Evolutionary conservation across 2,113 vertebrate species (phyloP), one percentile per base, ranked within the genome.

Genomic region (Oceanodroma tethys): DNA sequence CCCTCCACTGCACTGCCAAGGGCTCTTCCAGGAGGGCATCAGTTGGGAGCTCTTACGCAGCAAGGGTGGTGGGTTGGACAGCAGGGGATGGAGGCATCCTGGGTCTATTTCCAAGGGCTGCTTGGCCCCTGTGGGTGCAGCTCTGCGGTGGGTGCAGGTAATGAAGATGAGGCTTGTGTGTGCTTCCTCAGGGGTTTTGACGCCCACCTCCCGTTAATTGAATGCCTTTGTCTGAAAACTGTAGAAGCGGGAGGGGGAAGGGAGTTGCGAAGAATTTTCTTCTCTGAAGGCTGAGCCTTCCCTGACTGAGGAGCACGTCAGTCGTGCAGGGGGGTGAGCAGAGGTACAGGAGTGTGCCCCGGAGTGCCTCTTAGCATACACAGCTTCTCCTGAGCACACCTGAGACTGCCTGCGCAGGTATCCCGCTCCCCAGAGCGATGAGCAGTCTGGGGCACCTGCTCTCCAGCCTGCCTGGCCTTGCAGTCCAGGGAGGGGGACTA

Each of bases 261-360:
- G 20, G 26, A 45, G 27, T n/a, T 74, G 8, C 3, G 1, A 63
- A 78, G 13, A 30, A 7, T 19, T 66, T 90, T 73, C n/a, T 62
- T 43, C 34, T 43, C 15, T 40, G 45, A 29, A 38, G 27, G 17
- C 22, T 59, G 36, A 43, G 19, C 9, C 10, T 93, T 91, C 9
- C 13, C 15, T 0, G 0, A 1, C 18, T 81, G 53, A 38, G 36
- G 16, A 53, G 16, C 2, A 0, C 2, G 5, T 43, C 40, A 62
- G 66, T 82, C 2, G 0, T 0, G 1, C 4, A 6, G 21, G 16
- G 60, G 18, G 7, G 13, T 65, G 32, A 32, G 20, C 0, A 0
- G 9, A n/a, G 5, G 8, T 84, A 36, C 1, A 9, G 38, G 22
- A 84, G 32, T 0, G 0, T 85, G 70, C 23, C 15, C 11, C 1